A percentile compares a stretch with the other conserved stretches of the same genome.
These are phyloP conservation scores for Zaprionus nigranus DNA, from an alignment of 1,140 invertebrate genomes.

Conservation along the genomic window DNA sequence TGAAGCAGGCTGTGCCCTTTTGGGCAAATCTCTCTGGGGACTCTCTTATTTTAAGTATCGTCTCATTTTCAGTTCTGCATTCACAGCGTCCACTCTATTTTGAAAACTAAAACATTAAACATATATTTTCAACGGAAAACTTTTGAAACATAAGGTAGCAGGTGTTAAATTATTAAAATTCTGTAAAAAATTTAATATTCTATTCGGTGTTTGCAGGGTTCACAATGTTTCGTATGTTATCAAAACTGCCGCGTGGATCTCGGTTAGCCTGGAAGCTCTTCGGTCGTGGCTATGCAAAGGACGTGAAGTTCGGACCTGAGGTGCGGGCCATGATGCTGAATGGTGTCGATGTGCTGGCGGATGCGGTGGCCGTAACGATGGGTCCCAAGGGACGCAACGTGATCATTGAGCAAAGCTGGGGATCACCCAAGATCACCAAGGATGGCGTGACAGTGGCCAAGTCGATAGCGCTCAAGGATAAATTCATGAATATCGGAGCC, in stretches of 20 bases:
- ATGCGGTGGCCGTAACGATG: conserved; percentile 99
- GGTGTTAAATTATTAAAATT: neutral
- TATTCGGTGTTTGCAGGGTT: neutral
- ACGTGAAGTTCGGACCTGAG: conserved; percentile 98
- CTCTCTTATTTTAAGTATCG: neutral
- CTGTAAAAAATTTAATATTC: neutral
- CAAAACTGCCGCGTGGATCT: conserved; percentile 4
- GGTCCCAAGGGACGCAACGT: conserved; percentile 99
- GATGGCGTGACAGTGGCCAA: conserved; percentile 99
- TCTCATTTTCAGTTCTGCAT: conserved; percentile 28
- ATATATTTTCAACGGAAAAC: conserved; percentile 7
- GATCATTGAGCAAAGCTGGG: conserved; percentile 99
- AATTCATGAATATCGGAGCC: conserved; percentile 99
- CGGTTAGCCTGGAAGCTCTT: conserved; percentile 21
- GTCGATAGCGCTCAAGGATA: conserved; percentile 98
- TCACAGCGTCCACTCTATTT: conserved; percentile 32
- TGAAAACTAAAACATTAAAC: conserved; percentile 14
- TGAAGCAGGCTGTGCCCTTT: conserved; percentile 27
- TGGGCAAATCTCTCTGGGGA: neutral
- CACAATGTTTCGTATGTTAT: conserved; percentile 55
- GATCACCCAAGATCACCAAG: conserved; percentile 99
- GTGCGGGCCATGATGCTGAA: conserved; percentile 98
- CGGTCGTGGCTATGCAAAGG: conserved; percentile 89
- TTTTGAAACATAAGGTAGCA: neutral
- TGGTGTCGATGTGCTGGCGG: conserved; percentile 98